Base-by-base conservation (phyloP, 1,140 invertebrate species). In the Pissodes strobi region DNA sequence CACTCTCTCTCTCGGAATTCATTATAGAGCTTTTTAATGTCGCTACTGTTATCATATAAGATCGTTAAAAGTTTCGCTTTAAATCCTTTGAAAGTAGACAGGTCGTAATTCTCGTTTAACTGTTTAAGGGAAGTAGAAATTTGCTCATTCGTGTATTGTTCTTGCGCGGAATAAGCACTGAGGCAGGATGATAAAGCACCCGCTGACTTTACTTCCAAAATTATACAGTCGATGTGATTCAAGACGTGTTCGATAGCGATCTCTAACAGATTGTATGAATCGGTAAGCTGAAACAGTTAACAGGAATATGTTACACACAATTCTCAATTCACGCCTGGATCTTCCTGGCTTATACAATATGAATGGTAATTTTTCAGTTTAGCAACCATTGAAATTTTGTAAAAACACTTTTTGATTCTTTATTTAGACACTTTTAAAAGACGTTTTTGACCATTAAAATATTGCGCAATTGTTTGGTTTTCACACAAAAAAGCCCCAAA, bases 1-100 rank as follows among this genome's bases (percentile, higher is more conserved):
- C 65, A 65, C 22, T 74, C 69, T 19, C 66, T 67, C 5, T 61
- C 46, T 12, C 65, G 63, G 58, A 68, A 70, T 27, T 75, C 68
- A 2, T 17, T 18, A 13, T 65, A 58, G 22, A 68, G 45, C 13
- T 66, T 59, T 39, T 66, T 67, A n/a, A 76, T 56, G 18, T 64
- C 38, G 5, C 49, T 39, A 17, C 49, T 39, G 39, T 57, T 59
- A 23, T 57, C 59, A 9, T 68, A 66, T 18, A 71, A 38, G 13
- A 37, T 55, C 21, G 30, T 41, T 17, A 67, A 67, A 34, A 71
- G 64, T 34, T 74, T 71, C 8, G 62, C 59, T 58, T 74, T 71
- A 34, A 72, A 58, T 15, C 46, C 37, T 13, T 68, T 38, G 22
- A 66, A 30, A 18, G 45, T 55, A 1, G 68, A 64, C 17, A 63